Evolutionary conservation across 2,888 invertebrate species (phyloP).

Genomic region (Tetanocera ferruginea): DNA sequence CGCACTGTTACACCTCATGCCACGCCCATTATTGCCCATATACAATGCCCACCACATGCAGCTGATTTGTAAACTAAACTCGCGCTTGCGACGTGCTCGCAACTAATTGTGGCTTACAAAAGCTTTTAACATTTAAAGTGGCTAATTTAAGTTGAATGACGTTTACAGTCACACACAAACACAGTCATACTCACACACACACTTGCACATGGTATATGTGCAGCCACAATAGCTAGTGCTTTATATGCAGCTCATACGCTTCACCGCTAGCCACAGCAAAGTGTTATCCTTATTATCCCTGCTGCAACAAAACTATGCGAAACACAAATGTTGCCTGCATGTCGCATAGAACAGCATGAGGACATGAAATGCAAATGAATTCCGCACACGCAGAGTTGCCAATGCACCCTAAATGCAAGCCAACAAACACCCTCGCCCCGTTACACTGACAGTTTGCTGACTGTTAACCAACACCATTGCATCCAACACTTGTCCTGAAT

Average conservation of each 20-base stretch:
- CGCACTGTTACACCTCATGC: not conserved
- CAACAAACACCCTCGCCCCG: not conserved
- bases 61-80: not conserved
- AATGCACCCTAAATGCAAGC: not conserved
- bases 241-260: conserved; percentile 1
- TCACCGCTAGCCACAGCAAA: conserved; percentile 36
- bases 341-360: not conserved
- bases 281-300: conserved; percentile 12
- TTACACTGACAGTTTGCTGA: not conserved
- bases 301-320: conserved; percentile 15
- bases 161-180: conserved; percentile 28
- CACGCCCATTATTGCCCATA: not conserved
- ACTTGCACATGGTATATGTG: conserved; percentile 6
- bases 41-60: not conserved
- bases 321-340: not conserved
- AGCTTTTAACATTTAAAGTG: conserved; percentile 49
- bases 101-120: conserved; percentile 24
- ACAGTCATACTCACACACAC: conserved; percentile 1
- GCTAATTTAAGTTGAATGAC: conserved; percentile 48
- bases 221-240: conserved; percentile 16
- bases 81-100: not conserved
- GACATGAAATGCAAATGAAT: conserved; percentile 26
- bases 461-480: not conserved
- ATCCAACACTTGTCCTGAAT: not conserved
- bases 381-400: not conserved